Evolutionary conservation across 1,140 invertebrate species (phyloP).

Genomic region (Drosophila subpulchrella): DNA sequence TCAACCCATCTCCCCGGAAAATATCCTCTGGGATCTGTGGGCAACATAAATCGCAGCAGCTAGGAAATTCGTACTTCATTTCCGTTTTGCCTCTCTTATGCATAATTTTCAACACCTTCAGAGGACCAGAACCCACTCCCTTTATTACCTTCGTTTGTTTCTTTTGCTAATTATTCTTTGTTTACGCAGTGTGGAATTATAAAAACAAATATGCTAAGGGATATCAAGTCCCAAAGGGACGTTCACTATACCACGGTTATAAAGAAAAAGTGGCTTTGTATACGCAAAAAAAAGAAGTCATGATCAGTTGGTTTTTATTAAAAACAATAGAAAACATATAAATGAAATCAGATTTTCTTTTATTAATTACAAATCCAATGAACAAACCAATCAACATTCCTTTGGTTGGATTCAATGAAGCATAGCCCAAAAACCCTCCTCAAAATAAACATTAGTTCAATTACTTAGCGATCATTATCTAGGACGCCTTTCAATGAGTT

Average conservation of each 20-base stretch:
- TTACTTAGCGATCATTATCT: slow-evolving; percentile 35
- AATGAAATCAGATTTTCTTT: background rate
- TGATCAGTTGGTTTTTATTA: background rate
- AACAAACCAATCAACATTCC: background rate
- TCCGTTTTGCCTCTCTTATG: slow-evolving; percentile 52
- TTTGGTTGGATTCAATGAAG: slow-evolving; percentile 7
- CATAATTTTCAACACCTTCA: slow-evolving; percentile 68
- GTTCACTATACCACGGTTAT: background rate
- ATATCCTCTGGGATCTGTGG: slow-evolving; percentile 41
- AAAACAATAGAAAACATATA: background rate
- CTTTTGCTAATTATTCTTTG: slow-evolving; percentile 73
- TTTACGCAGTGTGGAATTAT: slow-evolving; percentile 52
- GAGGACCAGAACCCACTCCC: slow-evolving; percentile 1
- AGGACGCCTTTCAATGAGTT: slow-evolving; percentile 41
- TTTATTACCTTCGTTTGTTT: slow-evolving; percentile 19
- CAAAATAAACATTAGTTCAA: slow-evolving; percentile 10
- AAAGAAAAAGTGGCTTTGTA: background rate
- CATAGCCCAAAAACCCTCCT: slow-evolving; percentile 20
- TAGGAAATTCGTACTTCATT: slow-evolving; percentile 77
- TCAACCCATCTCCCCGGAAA: slow-evolving; percentile 11
- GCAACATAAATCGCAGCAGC: slow-evolving; percentile 50
- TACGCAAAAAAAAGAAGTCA: background rate
- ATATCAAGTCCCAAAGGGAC: slow-evolving; percentile 6
- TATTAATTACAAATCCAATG: background rate
- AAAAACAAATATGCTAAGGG: slow-evolving; percentile 15